Evolutionary conservation across 2,113 vertebrate species (phyloP), one percentile per base, ranked within the genome.

Genomic region (Anoura caudifer): DNA sequence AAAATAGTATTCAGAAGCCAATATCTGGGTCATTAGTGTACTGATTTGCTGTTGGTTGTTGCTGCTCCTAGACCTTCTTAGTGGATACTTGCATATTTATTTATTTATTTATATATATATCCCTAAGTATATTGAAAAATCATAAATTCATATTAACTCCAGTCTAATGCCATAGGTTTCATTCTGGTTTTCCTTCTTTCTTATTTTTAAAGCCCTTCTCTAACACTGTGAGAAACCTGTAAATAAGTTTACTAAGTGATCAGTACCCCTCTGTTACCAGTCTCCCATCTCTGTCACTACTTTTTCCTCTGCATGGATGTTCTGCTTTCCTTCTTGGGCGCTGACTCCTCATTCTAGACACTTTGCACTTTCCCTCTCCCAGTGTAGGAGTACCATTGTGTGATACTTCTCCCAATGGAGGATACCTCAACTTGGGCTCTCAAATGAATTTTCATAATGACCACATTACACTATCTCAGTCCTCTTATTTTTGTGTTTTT

Each of bases 1-100:
- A 72, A 90, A 90, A n/a, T 19, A 45, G 82, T 95, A n/a, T 65
- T 92, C 67, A 87, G 69, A 95, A 93, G 43, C 82, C 82, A 90
- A 38, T 63, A 38, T 92, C 26, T 92, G 31, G n/a, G 36, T 81
- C 54, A 50, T 52, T 28, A 52, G 17, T 41, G 17, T 89, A 52
- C 28, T 86, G 36, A 54, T 20, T 81, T 81, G 41, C 54, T 47
- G 0, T 76, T 87, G 80, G 33, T 13, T 63, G 22, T 77, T 91
- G 22, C 22, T 84, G 22, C 5, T 77, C 17, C 52, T 6, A 63
- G 7, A 36, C 16, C 16, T 15, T 80, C 12, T 79, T n/a, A 47
- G 17, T 59, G 28, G 36, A 24, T 91, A 36, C n/a, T 22, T 56
- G 65, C 24, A 87, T 14, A 45, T 91, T 77, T 84, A 59, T 22